Base-by-base conservation (phyloP, 35 echinoderm and acorn worm species). In the Chiridota heheva region DNA sequence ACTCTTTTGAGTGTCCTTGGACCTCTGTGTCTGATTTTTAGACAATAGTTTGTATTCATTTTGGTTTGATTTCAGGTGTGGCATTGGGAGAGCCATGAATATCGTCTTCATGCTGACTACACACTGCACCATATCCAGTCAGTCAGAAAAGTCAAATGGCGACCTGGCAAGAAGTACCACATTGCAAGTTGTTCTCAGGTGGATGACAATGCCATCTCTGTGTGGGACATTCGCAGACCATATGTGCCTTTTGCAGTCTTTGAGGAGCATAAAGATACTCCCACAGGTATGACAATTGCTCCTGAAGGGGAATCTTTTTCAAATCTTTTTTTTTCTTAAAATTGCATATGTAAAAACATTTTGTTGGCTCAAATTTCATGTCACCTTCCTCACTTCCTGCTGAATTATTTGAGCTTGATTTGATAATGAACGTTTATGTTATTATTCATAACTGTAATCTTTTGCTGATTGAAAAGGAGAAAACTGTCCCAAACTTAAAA, bases 231-330 rank as follows among this genome's bases (percentile, higher is more conserved):
- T 33, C 72, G 95, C 6, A 82, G 95, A 28, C 85, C 95, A 22
- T 98, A 92, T 58, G 86, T 98, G 73, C 95, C 95, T 16, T 98
- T 98, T 74, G 95, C 95, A 2, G 85, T 91, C 12, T 98, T 98
- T 74, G 95, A 98, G 36, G 95, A 98, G 59, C 95, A 98, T 61
- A 98, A 98, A 32, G 95, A 98, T 59, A 81, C 90, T 10, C 89
- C 82, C 3, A 92, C 95, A 82, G 95, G 95, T 98, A 76, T 4
- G 77, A 34, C 60, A 36, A 10, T 12, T 16, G 27, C 28, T 30
- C 5, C 20, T 20, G n/a, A 36, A 7, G 27, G 28, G 25, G 27
- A 15, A 28, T 5, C 22, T 30, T 68, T 1, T 20, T 69, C 26
- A 24, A 69, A 22, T 67, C 20, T 15, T 67, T 15, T 67, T 32